Percentiles rank a stretch among this genome's conserved stretches.
These are phyloP conservation scores for Prorops nasuta DNA, from an alignment of 1,140 invertebrate genomes.

Conservation along the genomic window DNA sequence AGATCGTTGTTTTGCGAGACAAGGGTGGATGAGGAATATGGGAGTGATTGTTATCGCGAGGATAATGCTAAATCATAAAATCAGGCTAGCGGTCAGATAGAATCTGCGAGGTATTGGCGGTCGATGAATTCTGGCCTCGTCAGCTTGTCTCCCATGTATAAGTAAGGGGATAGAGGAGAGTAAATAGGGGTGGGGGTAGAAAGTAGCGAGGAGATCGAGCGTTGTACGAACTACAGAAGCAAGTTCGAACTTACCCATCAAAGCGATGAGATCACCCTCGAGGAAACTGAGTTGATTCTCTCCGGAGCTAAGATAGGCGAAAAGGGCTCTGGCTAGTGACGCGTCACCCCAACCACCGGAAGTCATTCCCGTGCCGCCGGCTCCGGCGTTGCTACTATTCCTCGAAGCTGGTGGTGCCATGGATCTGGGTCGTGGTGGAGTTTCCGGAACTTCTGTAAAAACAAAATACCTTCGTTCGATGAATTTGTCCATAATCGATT, in stretches of 20 bases:
- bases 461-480: neutral
- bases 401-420: slow-evolving; percentile 68
- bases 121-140: too few relatives aligned
- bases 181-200: neutral
- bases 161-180: too few relatives aligned
- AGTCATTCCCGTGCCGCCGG: slow-evolving; percentile 26
- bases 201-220: too few relatives aligned
- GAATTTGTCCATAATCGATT: neutral
- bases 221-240: too few relatives aligned
- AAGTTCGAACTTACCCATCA: slow-evolving; percentile 65
- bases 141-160: too few relatives aligned
- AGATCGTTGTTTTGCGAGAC: too few relatives aligned
- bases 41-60: too few relatives aligned
- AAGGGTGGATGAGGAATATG: too few relatives aligned
- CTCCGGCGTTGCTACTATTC: slow-evolving; percentile 49
- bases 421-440: slow-evolving; percentile 67
- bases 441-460: slow-evolving; percentile 56
- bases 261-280: slow-evolving; percentile 83
- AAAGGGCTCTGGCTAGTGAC: slow-evolving; percentile 77
- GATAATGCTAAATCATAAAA: too few relatives aligned
- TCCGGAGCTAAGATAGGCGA: slow-evolving; percentile 85
- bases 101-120: too few relatives aligned
- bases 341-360: slow-evolving; percentile 55
- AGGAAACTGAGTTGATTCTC: slow-evolving; percentile 91
- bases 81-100: too few relatives aligned